Percentiles rank a stretch among this genome's conserved stretches.
These are phyloP conservation scores for Notothenia rossii DNA, from an alignment of 2,113 vertebrate genomes.

Conservation along the genomic window DNA sequence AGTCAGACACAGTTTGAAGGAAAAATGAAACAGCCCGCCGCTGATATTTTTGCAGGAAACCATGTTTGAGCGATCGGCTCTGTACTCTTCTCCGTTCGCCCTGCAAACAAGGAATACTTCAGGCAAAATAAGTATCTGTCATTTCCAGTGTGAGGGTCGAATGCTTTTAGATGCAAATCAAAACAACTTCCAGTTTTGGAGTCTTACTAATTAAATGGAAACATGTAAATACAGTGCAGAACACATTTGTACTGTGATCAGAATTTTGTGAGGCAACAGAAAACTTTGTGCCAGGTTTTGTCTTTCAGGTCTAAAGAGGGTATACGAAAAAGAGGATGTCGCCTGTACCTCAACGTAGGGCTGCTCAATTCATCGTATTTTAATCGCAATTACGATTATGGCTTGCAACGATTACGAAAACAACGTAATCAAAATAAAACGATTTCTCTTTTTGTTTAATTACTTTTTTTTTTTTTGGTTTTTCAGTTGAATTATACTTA, in stretches of 20 bases:
- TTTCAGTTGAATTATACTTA: too few relatives aligned
- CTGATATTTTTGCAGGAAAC: slow-evolving; percentile 68
- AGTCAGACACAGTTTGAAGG: slow-evolving; percentile 64
- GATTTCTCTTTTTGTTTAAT: too few relatives aligned
- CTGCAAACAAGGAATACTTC: slow-evolving; percentile 62
- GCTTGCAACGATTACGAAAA: too few relatives aligned
- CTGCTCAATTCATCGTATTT: too few relatives aligned
- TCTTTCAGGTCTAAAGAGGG: slow-evolving; percentile 6
- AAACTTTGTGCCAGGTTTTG: slow-evolving; percentile 29
- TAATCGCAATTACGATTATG: too few relatives aligned
- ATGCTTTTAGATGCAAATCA: slow-evolving; percentile 75
- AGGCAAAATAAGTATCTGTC: slow-evolving; percentile 69
- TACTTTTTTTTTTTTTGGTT: too few relatives aligned
- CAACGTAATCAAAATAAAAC: too few relatives aligned
- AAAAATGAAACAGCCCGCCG: slow-evolving; percentile 71
- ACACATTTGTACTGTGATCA: slow-evolving; percentile 38
- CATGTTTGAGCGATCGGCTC: slow-evolving; percentile 62
- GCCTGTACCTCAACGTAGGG: not conserved
- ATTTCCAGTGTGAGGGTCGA: slow-evolving; percentile 64
- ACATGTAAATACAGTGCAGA: slow-evolving; percentile 53
- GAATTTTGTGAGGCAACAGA: slow-evolving; percentile 23
- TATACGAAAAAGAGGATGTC: not conserved
- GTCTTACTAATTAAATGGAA: slow-evolving; percentile 42
- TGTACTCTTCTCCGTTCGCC: slow-evolving; percentile 22
- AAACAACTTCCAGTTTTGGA: slow-evolving; percentile 64